Evolutionary conservation across 2,797 vertebrate species (phyloP), one percentile per base, ranked within the genome.

Genomic region (Manis javanica): DNA sequence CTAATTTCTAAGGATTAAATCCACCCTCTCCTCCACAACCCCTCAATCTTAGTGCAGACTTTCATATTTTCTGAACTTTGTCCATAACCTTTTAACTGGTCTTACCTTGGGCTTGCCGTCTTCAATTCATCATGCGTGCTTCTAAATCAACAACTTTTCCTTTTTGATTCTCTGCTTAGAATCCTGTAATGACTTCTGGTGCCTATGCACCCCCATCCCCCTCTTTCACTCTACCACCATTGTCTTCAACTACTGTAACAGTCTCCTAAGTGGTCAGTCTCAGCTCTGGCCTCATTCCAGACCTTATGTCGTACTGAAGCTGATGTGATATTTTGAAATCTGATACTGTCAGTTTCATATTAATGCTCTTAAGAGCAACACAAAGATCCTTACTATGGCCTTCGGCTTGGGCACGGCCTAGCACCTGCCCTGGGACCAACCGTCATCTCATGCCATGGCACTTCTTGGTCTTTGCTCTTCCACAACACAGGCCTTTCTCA

Each of bases 271-370:
- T 64, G 13, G 24, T 59, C 37, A 89, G 16, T 18, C 7, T 79
- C 55, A 82, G n/a, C 5, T 83, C 26, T 87, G 77, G 83, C 12
- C 24, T 77, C 59, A 39, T 94, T 90, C 46, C 49, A 86, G 49
- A 12, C 9, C 23, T 68, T 81, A 37, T 24, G 3, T 9, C 23
- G 21, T 26, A 87, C 4, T 10, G 26, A 87, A 87, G 42, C 18
- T 39, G n/a, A 24, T 23, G 1, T 42, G 53, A 26, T 69, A 12
- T 39, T 93, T 91, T n/a, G 26, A 72, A 93, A 85, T 57, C 7
- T 7, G 49, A 37, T 81, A 16, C 69, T 37, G 26, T 42, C 15
- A 9, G 0, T 39, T 39, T 39, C 14, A 29, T 42, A 19, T 1
- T 1, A 68, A n/a, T 26, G 13, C 37, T 49, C 24, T 88, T 46